These are phyloP conservation scores for Vanessa tameamea DNA, from an alignment of 1,140 invertebrate species.

Conservation along the genomic window DNA sequence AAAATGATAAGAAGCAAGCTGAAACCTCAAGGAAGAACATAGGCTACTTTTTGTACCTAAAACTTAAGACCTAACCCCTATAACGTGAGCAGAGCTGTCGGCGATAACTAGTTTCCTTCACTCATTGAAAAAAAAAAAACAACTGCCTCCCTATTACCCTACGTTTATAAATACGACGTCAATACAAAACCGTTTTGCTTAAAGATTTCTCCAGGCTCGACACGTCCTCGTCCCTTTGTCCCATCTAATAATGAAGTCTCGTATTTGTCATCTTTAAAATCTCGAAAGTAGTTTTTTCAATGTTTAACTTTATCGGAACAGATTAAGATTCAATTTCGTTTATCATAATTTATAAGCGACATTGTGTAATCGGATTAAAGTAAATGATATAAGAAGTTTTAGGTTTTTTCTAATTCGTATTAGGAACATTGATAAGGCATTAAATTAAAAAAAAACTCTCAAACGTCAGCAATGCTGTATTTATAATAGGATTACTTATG, in stretches of 20 bases:
- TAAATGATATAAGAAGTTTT: neutral
- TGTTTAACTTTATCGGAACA: slow-evolving; percentile 12
- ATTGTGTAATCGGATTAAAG: slow-evolving; percentile 6
- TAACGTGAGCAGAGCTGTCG: too few species aligned
- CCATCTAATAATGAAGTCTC: slow-evolving; percentile 47
- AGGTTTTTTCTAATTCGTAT: neutral
- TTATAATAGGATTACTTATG: too few species aligned
- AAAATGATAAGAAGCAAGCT: too few species aligned
- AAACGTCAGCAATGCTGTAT: too few species aligned
- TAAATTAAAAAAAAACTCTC: too few species aligned
- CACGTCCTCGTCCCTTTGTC: slow-evolving; percentile 38
- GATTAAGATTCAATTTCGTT: slow-evolving; percentile 8
- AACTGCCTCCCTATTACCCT: neutral
- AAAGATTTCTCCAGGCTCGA: slow-evolving; percentile 31
- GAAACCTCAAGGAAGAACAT: too few species aligned
- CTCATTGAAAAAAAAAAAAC: neutral
- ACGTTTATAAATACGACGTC: neutral
- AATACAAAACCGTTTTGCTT: slow-evolving; percentile 27
- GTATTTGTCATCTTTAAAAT: slow-evolving; percentile 42
- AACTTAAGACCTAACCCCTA: too few species aligned
- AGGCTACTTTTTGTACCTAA: too few species aligned
- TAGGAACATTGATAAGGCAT: neutral
- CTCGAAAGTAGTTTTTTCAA: slow-evolving; percentile 13
- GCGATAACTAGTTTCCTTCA: too few species aligned
- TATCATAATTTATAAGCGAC: neutral